Evolutionary conservation across 2,888 invertebrate species (phyloP).

Genomic region (Napeogenes inachia): DNA sequence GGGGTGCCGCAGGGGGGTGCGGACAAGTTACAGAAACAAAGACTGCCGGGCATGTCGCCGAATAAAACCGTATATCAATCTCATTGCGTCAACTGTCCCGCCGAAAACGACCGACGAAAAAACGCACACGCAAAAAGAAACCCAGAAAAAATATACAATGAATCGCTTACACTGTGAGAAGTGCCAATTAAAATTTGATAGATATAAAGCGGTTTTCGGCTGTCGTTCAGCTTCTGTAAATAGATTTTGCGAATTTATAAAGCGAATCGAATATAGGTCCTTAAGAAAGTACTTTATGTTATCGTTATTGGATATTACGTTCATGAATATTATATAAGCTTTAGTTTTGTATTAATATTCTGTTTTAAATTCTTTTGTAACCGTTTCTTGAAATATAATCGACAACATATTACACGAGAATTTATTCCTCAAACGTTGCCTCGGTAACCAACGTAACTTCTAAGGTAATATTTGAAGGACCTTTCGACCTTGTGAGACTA

Average conservation of each 20-base stretch:
- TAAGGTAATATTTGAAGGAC: slow-evolving; percentile 7
- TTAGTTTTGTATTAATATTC: neutral
- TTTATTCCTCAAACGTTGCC: neutral
- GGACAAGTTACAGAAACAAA: slow-evolving; percentile 74
- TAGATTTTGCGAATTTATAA: slow-evolving; percentile 20
- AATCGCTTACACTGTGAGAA: slow-evolving; percentile 72
- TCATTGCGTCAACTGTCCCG: slow-evolving; percentile 68
- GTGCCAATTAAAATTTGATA: slow-evolving; percentile 78
- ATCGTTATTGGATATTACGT: neutral
- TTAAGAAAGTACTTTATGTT: slow-evolving; percentile 22
- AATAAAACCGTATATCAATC: slow-evolving; percentile 74
- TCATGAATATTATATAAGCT: neutral
- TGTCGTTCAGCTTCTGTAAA: slow-evolving; percentile 29
- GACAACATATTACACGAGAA: neutral
- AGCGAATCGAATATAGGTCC: slow-evolving; percentile 14
- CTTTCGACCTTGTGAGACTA: slow-evolving; percentile 6
- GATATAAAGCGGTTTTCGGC: slow-evolving; percentile 51
- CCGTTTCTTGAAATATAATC: too few species aligned
- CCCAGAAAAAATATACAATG: slow-evolving; percentile 64
- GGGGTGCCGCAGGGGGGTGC: slow-evolving; percentile 41
- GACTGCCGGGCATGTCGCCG: slow-evolving; percentile 71
- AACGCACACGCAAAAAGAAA: slow-evolving; percentile 57
- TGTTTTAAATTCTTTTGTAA: too few species aligned
- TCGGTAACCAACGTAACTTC: neutral
- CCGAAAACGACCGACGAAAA: slow-evolving; percentile 71